These are phyloP conservation scores for Python bivittatus DNA, from an alignment of 2,113 vertebrate genomes.

Conservation along the genomic window DNA sequence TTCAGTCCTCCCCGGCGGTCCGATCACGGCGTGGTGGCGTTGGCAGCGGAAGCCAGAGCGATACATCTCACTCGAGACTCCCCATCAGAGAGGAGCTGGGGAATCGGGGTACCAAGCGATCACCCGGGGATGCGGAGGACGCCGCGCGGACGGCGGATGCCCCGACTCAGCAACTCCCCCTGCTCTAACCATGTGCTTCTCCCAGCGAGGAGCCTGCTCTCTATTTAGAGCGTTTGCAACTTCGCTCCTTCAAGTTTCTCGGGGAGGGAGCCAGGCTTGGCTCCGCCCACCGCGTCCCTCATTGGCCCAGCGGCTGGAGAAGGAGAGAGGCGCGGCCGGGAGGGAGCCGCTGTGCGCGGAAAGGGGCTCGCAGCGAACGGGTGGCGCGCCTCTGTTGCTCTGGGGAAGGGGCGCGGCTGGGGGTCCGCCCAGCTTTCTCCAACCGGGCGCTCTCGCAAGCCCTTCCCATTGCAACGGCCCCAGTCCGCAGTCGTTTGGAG, in stretches of 20 bases:
- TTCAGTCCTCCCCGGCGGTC: background rate
- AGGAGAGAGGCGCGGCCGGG: background rate
- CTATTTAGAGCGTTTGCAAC: background rate
- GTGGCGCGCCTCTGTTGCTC: no score
- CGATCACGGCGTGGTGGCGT: background rate
- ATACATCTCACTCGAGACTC: background rate
- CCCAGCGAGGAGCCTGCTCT: background rate
- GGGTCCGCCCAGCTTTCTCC: background rate
- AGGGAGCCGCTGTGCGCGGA: background rate
- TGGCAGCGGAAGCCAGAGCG: background rate
- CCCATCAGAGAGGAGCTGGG: background rate
- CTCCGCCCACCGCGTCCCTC: background rate
- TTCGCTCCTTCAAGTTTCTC: slow-evolving; percentile 4
- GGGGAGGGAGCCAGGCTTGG: background rate
- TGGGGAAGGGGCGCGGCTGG: background rate
- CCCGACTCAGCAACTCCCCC: background rate
- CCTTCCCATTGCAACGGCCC: no score
- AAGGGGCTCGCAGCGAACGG: background rate
- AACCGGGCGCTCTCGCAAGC: background rate
- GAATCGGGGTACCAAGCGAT: background rate
- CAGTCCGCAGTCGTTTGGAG: background rate
- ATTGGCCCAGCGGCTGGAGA: background rate
- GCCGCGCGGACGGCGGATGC: background rate
- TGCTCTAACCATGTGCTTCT: background rate
- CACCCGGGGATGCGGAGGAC: background rate